Evolutionary conservation across 2,113 vertebrate genomes (phyloP), one percentile per base, ranked within the genome.

Genomic region (Toxotes chatareus): DNA sequence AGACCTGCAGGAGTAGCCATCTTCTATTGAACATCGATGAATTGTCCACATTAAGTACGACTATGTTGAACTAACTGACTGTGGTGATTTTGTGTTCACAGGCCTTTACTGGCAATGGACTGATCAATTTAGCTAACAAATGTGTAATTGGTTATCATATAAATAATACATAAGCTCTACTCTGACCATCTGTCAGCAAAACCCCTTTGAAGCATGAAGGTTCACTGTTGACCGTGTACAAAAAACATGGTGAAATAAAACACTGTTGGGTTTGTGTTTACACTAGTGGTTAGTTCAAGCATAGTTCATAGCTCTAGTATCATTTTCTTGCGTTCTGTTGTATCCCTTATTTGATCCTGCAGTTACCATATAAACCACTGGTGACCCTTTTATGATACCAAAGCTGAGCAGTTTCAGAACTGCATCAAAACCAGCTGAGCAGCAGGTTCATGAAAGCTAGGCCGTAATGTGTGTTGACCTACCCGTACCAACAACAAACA

Each of bases 401-500:
- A 38, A 65, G 17, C 56, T 47, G 36, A 69, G 46, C 21, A 55
- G 55, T 31, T 16, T 49, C 59, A 57, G 60, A 67, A n/a, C 13
- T 57, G 44, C 40, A 38, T 68, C 72, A 36, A 79, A 75, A 62
- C 32, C 34, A 68, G 61, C 44, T 44, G 34, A 61, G 31, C 9
- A 61, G 21, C 64, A 60, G 59, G 14, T 4, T 65, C 27, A 12
- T 59, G 66, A 55, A 67, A 73, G 44, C 71, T 40, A 47, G 51
- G 23, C 46, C 3, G 2, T 23, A 53, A 55, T 14, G 3, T 64
- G 55, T 68, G 77, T 77, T 86, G 80, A 76, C 61, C 68, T 40
- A 8, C 64, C 64, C 44, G 83, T 32, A 75, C 61, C 74, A 68
- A 66, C 68, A 83, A 86, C 64, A 84, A 83, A 78, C 60, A 68